Base-by-base conservation (phyloP, 2,888 invertebrate species). In the Scaptomyza polygonia region DNA sequence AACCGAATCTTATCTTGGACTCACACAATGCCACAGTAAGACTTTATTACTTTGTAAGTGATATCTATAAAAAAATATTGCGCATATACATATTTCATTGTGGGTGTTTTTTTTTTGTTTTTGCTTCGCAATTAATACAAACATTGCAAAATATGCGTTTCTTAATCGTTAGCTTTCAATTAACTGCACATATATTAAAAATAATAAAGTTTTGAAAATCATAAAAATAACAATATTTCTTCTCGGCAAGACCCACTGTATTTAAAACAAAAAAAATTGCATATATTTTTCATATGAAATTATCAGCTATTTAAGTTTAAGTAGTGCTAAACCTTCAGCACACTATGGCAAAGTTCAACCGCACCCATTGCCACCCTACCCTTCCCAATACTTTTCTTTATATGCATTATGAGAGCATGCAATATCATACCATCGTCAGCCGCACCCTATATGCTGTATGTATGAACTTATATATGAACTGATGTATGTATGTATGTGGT, bases 381-480 rank as follows among this genome's bases (percentile, higher is more conserved):
- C 14, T 32, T 29, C 7, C 3, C 14, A 29, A 16, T 25, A 54
- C 16, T 30, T 16, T 11, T 3, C 30, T 5, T 25, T 18, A 21
- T 32, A 4, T 32, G 48, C 48, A 48, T 8, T 40, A 29, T 43
- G 21, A 27, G 29, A 12, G 14, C 21, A 51, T 66, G 82, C 66
- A 62, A 71, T 73, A 68, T 34, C 21, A 49, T 48, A 62, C 27
- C 54, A 27, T 27, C 34, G 14, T 8, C 32, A 8, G 67, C 66
- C 80, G 53, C 80, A 77, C 83, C 80, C 80, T 83, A 61, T 78
- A 36, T 36, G 5, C 25, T n/a, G 6, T 6, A 34, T 14, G 14
- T 36, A 36, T 12, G 4, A n/a, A 67, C 67, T 48, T 40, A 42
- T 40, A 9, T 36, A n/a, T n/a, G 5, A n/a, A n/a, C n/a, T n/a